Conservation (phyloP, 2,113 vertebrate genomes). For the Callipepla squamata region DNA sequence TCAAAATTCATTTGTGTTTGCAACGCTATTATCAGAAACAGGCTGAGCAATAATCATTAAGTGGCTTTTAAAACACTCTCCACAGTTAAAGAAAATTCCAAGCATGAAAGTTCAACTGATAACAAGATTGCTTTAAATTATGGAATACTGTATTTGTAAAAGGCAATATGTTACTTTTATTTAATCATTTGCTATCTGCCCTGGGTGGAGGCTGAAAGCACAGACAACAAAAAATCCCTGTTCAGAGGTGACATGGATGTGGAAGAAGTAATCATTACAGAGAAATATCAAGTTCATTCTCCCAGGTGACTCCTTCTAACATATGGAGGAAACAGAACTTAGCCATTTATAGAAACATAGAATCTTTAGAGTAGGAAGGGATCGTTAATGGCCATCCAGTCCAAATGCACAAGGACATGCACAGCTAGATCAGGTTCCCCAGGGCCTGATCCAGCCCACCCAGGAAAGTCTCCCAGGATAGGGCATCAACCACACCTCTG, state of each 20-base stretch:
- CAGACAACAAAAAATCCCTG: not conserved
- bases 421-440: too few species aligned
- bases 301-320: not conserved
- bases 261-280: not conserved
- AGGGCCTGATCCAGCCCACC: too few species aligned
- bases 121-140: not conserved
- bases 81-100: not conserved
- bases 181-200: not conserved
- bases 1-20: not conserved
- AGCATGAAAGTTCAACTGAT: not conserved
- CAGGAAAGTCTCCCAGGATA: too few species aligned
- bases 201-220: not conserved
- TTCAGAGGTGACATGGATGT: not conserved
- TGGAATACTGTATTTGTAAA: not conserved
- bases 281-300: not conserved
- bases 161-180: not conserved
- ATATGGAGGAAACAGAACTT: not conserved
- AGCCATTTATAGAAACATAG: not conserved
- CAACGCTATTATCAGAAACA: constrained; percentile 15
- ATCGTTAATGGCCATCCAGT: too few species aligned
- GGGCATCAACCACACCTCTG: too few species aligned
- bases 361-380: too few species aligned
- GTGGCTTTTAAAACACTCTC: not conserved
- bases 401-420: too few species aligned
- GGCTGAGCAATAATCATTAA: not conserved